Evolutionary conservation across 2,113 vertebrate species (phyloP).

Genomic region (Callithrix jacchus): DNA sequence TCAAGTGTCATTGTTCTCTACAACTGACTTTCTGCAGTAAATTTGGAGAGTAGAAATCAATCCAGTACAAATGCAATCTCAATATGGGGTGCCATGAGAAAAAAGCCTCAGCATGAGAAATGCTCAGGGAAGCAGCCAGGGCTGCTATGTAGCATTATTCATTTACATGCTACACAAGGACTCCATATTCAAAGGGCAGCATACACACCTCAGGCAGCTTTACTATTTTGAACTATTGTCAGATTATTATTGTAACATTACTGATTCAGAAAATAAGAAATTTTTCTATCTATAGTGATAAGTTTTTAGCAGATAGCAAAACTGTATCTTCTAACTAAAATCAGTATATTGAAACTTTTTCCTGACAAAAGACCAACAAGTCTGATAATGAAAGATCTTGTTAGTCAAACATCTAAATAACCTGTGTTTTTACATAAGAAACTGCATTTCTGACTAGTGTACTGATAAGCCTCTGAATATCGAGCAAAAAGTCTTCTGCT

Average conservation of each 20-base stretch:
- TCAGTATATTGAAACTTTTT: not conserved
- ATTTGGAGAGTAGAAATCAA: not conserved
- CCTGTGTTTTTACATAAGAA: not conserved
- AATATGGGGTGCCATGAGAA: not conserved
- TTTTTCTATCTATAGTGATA: not conserved
- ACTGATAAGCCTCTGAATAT: not conserved
- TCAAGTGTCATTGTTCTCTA: not conserved
- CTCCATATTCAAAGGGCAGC: not conserved
- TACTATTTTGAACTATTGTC: not conserved
- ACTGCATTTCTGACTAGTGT: not conserved
- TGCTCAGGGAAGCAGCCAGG: not conserved
- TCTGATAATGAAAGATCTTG: not conserved
- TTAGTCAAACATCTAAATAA: conserved; percentile 25
- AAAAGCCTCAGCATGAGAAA: not conserved
- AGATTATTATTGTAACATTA: not conserved
- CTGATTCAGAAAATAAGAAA: not conserved
- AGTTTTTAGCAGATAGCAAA: not conserved
- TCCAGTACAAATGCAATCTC: not conserved
- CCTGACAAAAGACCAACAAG: not conserved
- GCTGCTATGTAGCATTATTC: not conserved
- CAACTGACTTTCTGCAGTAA: not conserved
- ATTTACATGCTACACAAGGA: not conserved
- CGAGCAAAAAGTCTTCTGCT: not conserved
- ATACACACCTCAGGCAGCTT: not conserved
- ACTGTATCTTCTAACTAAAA: not conserved